Evolutionary conservation across 2,113 vertebrate species (phyloP).

Genomic region (Oenanthe oenanthe): DNA sequence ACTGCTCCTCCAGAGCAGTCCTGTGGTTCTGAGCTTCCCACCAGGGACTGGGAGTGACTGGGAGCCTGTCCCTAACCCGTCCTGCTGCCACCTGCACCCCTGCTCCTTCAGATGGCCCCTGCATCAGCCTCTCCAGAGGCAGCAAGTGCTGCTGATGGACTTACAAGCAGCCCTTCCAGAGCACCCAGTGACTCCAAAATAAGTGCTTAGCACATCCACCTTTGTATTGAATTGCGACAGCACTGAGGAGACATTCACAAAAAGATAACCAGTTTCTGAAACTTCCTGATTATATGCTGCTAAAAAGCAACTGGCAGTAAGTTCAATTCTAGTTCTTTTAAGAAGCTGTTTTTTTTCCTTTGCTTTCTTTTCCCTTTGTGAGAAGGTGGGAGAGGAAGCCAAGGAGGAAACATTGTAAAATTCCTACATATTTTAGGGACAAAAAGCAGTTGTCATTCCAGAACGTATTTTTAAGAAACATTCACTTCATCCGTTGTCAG

Average conservation of each 20-base stretch:
- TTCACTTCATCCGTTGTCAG: not conserved
- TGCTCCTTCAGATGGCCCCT: rapidly evolving
- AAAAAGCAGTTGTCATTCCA: not conserved
- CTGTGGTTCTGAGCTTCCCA: not conserved
- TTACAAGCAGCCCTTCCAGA: not conserved
- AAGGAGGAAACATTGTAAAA: not conserved
- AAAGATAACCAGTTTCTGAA: not conserved
- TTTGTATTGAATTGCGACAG: rapidly evolving
- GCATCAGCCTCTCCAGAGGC: not conserved
- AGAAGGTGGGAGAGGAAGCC: not conserved
- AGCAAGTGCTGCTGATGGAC: not conserved
- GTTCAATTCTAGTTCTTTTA: not conserved
- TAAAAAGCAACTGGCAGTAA: not conserved
- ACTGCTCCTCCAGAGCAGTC: not conserved
- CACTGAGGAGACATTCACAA: not conserved
- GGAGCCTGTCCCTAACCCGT: not conserved
- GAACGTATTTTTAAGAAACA: not conserved
- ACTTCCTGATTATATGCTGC: not conserved
- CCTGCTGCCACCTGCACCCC: not conserved
- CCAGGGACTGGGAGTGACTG: not conserved
- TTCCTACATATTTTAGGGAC: not conserved
- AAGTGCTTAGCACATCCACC: rapidly evolving
- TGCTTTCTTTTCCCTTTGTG: not conserved
- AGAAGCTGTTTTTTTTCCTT: not conserved
- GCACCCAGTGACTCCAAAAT: not conserved